Base-by-base conservation (phyloP, 2,797 vertebrate genomes). In the Sardinella longiceps region DNA sequence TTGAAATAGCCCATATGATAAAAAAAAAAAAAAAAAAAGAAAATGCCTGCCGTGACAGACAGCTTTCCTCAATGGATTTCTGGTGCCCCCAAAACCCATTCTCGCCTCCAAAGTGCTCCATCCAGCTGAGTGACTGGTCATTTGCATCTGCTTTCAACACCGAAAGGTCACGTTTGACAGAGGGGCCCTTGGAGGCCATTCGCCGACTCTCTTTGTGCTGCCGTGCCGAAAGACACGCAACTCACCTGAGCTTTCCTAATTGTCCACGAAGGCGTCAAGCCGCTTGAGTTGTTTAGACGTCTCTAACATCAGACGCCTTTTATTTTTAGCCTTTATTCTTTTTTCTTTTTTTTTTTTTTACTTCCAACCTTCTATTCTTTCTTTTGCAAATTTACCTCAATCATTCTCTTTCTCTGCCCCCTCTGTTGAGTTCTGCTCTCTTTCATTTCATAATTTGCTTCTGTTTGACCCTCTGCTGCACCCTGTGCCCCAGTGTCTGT, bases 111-210 rank as follows among this genome's bases (percentile, higher is more conserved):
- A 86, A 86, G 81, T 89, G 84, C 74, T 87, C 84, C 66, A 66
- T 80, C 83, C 86, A 83, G 48, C 58, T 80, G 82, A 82, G 56
- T 81, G 82, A 82, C 80, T 83, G 30, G 60, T 33, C 80, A 88
- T 89, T 85, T 84, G 86, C 88, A 89, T 90, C 48, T 86, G 81
- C 85, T 86, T 90, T 87, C 82, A 85, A 82, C 83, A 82, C 45
- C 6, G 84, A 88, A 89, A 90, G 87, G 88, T 90, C 87, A 89
- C 18, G 58, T 85, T 85, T 87, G 88, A 89, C 86, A 87, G 83
- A 84, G 28, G 77, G 77, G 81, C 80, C 85, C 85, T 70, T 58
- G 80, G 86, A 86, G 85, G 82, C 83, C 84, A 80, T 20, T 81
- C 51, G 50, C 83, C 63, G 83, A 85, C 53, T 82, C 84, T 86